Percentiles rank a stretch among this genome's conserved stretches.
Conservation (phyloP, 2,797 vertebrate genomes). For the Enteromius radiatus region DNA sequence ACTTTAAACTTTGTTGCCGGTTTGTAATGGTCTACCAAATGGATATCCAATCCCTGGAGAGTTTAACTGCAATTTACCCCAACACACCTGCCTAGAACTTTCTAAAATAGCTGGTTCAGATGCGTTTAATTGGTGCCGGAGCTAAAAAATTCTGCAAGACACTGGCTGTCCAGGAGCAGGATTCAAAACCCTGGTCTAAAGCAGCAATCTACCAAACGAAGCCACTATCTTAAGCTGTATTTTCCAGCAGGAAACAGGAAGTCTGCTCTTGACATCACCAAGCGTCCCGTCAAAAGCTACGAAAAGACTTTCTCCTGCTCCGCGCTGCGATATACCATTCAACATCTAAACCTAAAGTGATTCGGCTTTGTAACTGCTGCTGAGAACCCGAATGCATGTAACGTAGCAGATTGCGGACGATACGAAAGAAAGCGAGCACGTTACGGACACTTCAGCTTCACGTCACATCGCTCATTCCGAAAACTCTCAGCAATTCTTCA, state of each 20-base stretch:
- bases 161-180: background rate
- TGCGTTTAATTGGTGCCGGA: background rate
- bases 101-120: background rate
- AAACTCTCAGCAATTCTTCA: conserved; percentile 58
- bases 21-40: background rate
- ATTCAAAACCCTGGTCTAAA: background rate
- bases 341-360: conserved; percentile 10
- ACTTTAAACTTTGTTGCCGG: background rate
- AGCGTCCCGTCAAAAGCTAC: background rate
- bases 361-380: conserved; percentile 16
- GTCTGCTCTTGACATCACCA: background rate
- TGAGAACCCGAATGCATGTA: conserved; percentile 19
- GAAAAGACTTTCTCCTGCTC: conserved; percentile 1
- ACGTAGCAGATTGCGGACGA: conserved; percentile 4
- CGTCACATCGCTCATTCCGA: conserved; percentile 43
- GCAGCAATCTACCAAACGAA: background rate
- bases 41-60: background rate
- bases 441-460: conserved; percentile 49
- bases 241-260: background rate
- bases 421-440: conserved; percentile 30
- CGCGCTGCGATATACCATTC: background rate
- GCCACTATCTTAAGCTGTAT: background rate
- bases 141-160: background rate
- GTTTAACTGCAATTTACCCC: background rate
- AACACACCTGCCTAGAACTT: background rate